Evolutionary conservation across 2,113 vertebrate genomes (phyloP).

Genomic region (Colistium nudipinnis): DNA sequence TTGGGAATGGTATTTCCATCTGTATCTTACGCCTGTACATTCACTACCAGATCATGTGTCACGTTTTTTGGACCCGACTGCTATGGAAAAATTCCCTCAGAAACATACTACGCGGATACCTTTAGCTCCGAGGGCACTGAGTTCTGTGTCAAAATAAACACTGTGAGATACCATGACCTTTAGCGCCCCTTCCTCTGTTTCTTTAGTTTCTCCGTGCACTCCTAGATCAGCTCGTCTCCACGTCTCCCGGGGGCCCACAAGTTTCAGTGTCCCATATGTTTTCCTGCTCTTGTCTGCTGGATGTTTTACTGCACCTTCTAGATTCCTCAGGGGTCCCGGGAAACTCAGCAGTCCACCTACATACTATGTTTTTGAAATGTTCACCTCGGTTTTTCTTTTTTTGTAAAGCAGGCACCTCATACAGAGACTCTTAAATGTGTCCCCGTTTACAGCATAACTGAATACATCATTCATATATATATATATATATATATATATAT

Average conservation of each 20-base stretch:
- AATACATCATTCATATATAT: too few species aligned
- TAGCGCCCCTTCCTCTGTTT: constrained; percentile 19
- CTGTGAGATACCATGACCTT: constrained; percentile 8
- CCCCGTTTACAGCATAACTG: neutral
- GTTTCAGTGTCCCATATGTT: constrained; percentile 29
- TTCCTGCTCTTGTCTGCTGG: constrained; percentile 27
- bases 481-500: too few species aligned
- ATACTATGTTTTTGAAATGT: constrained; percentile 29
- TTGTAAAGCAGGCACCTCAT: neutral
- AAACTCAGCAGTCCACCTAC: constrained; percentile 25
- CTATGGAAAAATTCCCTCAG: neutral
- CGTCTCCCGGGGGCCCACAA: constrained; percentile 6
- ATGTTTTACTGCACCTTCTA: constrained; percentile 29
- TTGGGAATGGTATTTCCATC: neutral
- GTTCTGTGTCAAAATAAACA: constrained; percentile 33
- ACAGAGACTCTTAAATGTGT: constrained; percentile 1
- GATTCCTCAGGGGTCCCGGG: constrained; percentile 40
- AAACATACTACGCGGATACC: too few species aligned
- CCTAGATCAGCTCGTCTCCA: constrained; percentile 43
- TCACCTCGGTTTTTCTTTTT: constrained; percentile 4
- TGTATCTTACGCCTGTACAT: neutral
- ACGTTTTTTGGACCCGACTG: neutral
- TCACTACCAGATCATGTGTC: neutral
- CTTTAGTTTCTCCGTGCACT: constrained; percentile 54
- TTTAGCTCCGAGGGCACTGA: too few species aligned